Evolutionary conservation across 2,113 vertebrate genomes (phyloP).

Genomic region (Neofelis nebulosa): DNA sequence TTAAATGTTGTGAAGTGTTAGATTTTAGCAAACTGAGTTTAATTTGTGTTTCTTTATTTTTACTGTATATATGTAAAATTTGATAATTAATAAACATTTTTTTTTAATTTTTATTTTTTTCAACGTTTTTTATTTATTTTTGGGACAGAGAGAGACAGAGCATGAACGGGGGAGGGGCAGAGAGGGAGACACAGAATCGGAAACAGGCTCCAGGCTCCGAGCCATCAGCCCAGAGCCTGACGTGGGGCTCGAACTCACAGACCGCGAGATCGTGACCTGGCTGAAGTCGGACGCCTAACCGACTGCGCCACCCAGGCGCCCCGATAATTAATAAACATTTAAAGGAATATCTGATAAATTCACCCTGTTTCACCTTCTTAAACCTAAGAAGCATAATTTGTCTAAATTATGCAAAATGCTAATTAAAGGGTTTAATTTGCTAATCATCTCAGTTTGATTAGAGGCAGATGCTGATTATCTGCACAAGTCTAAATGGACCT

Average conservation of each 20-base stretch:
- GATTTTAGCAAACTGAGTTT: slow-evolving; percentile 53
- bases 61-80: slow-evolving; percentile 57
- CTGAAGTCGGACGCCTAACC: too few relatives aligned
- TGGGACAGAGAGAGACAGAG: too few relatives aligned
- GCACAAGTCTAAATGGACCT: slow-evolving; percentile 77
- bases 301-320: too few relatives aligned
- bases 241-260: too few relatives aligned
- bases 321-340: slow-evolving; percentile 65
- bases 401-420: slow-evolving; percentile 80
- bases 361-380: slow-evolving; percentile 77
- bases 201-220: too few relatives aligned
- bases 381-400: slow-evolving; percentile 78
- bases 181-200: too few relatives aligned
- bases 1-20: slow-evolving; percentile 43
- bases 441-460: slow-evolving; percentile 83
- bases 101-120: too few relatives aligned
- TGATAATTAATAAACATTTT: slow-evolving; percentile 64
- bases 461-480: slow-evolving; percentile 81
- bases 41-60: slow-evolving; percentile 63
- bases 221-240: too few relatives aligned
- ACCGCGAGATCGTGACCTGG: too few relatives aligned
- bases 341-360: slow-evolving; percentile 69
- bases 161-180: too few relatives aligned
- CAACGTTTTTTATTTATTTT: too few relatives aligned
- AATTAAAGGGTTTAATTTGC: slow-evolving; percentile 84